These are phyloP conservation scores for Masnerella sp. DNA, from an alignment of 2,888 invertebrate species.

Conservation along the genomic window DNA sequence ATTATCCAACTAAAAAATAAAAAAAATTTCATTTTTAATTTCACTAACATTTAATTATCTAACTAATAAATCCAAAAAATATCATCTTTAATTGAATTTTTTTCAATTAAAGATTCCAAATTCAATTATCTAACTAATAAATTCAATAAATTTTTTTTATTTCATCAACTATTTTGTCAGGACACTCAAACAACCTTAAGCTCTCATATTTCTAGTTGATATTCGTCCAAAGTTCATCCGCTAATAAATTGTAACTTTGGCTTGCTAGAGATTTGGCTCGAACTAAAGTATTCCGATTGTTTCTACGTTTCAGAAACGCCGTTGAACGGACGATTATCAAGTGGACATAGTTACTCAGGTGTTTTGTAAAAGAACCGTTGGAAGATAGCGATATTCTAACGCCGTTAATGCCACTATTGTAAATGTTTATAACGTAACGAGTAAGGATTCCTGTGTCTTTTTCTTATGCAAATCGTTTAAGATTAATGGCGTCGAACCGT, in stretches of 20 bases:
- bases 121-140: too few relatives aligned
- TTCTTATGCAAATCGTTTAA: background rate
- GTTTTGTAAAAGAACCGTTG: constrained; percentile 29
- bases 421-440: constrained; percentile 11
- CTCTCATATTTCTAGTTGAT: constrained; percentile 8
- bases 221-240: constrained; percentile 1
- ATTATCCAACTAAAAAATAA: too few relatives aligned
- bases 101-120: too few relatives aligned
- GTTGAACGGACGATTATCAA: constrained; percentile 21
- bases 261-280: background rate
- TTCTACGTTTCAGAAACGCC: constrained; percentile 41
- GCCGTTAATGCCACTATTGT: constrained; percentile 1
- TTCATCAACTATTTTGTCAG: too few relatives aligned
- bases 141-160: too few relatives aligned
- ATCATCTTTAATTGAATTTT: too few relatives aligned
- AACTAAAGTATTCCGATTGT: constrained; percentile 4
- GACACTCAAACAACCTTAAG: too few relatives aligned
- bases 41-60: too few relatives aligned
- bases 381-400: constrained; percentile 7
- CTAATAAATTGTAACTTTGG: background rate
- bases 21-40: too few relatives aligned
- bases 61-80: too few relatives aligned
- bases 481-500: background rate
- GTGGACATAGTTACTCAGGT: constrained; percentile 24
- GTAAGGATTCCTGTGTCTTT: background rate